Base-by-base conservation (phyloP, 2,888 invertebrate genomes). In the Tenthredo livida region DNA sequence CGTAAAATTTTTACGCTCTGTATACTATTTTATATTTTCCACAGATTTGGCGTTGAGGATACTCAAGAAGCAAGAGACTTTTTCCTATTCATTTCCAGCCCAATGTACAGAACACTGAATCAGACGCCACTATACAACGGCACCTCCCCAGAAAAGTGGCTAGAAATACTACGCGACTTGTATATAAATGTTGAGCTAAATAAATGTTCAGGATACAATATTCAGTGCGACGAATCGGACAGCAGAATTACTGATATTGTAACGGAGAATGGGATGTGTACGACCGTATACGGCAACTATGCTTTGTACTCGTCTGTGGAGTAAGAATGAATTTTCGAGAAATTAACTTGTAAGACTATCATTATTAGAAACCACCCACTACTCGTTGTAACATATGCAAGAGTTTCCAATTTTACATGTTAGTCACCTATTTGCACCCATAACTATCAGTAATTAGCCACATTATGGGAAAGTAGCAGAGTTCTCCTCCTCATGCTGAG, bases 241-340 rank as follows among this genome's bases (percentile, higher is more conserved):
- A 65, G 29, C 75, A 50, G 72, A 47, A 58, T 9, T 17, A 37
- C 47, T 10, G 10, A 40, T 29, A 21, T 89, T 7, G 85, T 90
- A 6, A 91, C 91, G 0, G 90, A 90, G 70, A 86, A 78, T 6
- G 90, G 90, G 1, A n/a, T 90, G 17, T 92, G 91, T 40, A 25
- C 88, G 0, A 58, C 86, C 0, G 72, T 87, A 4, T 86, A 86
- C 5, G 89, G 85, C 67, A 21, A 84, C 21, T 67, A 87, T 12
- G 84, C 86, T 1, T 29, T 73, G 17, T 90, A 91, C 70, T 83
- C 86, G 10, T 83, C 88, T 10, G 70, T 88, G 5, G 87, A 89
- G 91, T 91, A 54, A 86, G 88, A 87, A 25, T 17, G 0, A 12
- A 25, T 37, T 58, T 33, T 73, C 10, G 9, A 25, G 21, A n/a